Conservation (phyloP, 1,140 invertebrate species). For the Hormaphis cornu region DNA sequence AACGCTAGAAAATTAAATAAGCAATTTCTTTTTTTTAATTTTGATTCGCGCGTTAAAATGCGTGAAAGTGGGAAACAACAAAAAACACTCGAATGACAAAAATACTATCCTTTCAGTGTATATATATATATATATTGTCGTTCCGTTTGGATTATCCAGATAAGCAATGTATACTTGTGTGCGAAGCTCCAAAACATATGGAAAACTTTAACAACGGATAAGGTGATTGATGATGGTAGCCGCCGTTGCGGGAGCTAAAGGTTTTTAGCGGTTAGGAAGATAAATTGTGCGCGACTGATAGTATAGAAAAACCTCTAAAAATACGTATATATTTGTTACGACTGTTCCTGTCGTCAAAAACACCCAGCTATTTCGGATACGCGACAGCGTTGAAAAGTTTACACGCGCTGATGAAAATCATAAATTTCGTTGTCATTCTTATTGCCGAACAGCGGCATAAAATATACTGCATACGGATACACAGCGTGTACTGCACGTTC, state of each 20-base stretch:
- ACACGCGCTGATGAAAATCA: conserved; percentile 21
- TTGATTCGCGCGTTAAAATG: too few species aligned
- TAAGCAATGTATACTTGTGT: conserved; percentile 6
- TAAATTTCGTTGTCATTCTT: conserved; percentile 13
- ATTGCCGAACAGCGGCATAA: not conserved
- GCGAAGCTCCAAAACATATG: conserved; percentile 4
- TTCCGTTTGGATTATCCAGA: conserved; percentile 12
- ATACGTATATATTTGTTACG: conserved; percentile 21
- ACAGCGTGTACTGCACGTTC: not conserved
- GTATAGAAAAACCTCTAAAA: conserved; percentile 25
- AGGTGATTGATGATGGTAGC: conserved; percentile 27
- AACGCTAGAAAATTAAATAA: not conserved
- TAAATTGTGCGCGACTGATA: conserved; percentile 23
- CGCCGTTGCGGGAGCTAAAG: not conserved
- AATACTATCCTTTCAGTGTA: conserved; percentile 11
- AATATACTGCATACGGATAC: not conserved
- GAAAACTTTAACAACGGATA: conserved; percentile 20
- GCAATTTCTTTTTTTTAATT: too few species aligned
- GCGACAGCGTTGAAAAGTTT: conserved; percentile 15
- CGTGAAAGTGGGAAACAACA: not conserved
- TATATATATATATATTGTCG: too few species aligned
- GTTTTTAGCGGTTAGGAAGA: conserved; percentile 21
- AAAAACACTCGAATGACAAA: conserved; percentile 6
- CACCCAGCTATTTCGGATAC: conserved; percentile 20
- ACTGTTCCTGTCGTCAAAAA: not conserved